A percentile compares a stretch with the other conserved stretches of the same genome.
Conservation (phyloP, 1,140 invertebrate species). For the Whitmania pigra region DNA sequence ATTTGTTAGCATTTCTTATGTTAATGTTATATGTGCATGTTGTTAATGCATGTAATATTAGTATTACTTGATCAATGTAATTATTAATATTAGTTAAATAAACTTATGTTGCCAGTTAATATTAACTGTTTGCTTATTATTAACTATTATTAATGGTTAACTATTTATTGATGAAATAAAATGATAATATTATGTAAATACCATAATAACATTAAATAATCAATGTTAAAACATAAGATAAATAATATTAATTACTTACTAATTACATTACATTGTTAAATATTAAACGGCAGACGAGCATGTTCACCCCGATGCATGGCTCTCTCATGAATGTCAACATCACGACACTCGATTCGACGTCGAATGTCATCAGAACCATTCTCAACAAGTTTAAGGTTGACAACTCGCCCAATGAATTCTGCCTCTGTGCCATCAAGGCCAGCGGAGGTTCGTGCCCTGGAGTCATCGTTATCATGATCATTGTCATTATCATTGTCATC, state of each 20-base stretch:
- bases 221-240: no score
- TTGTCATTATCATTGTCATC: no score
- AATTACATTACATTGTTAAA: neutral
- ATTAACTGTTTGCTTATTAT: no score
- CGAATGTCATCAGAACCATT: slow-evolving; percentile 69
- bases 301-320: slow-evolving; percentile 69
- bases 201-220: no score
- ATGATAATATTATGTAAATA: no score
- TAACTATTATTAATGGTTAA: no score
- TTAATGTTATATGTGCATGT: no score
- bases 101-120: no score
- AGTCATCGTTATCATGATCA: neutral
- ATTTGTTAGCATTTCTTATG: neutral
- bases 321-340: slow-evolving; percentile 75
- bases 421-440: slow-evolving; percentile 65
- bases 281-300: slow-evolving; percentile 50
- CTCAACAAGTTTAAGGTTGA: slow-evolving; percentile 72
- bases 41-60: no score
- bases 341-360: slow-evolving; percentile 62
- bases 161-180: no score
- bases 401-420: slow-evolving; percentile 63
- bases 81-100: neutral
- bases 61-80: no score
- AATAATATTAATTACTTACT: no score
- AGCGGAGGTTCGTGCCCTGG: slow-evolving; percentile 55